Evolutionary conservation across 1,140 invertebrate genomes (phyloP).

Genomic region (Drosophila varians): DNA sequence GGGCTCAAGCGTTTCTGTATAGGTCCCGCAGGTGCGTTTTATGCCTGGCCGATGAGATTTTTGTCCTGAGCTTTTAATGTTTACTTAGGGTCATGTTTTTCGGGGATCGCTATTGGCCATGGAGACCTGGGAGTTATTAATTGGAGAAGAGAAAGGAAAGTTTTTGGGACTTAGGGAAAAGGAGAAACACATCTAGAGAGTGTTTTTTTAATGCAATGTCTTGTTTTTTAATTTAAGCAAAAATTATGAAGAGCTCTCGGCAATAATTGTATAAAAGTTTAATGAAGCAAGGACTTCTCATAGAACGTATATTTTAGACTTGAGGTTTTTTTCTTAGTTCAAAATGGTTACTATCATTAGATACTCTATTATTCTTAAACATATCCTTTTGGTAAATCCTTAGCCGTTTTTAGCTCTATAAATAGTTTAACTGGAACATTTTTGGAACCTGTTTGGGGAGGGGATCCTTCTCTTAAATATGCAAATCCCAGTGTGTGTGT

Average conservation of each 20-base stretch:
- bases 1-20: slow-evolving; percentile 20
- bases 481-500: slow-evolving; percentile 45
- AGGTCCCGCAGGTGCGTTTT: slow-evolving; percentile 69
- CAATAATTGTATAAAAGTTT: slow-evolving; percentile 26
- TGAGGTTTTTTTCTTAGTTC: neutral
- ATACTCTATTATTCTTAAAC: neutral
- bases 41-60: slow-evolving; percentile 44
- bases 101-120: slow-evolving; percentile 9
- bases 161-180: slow-evolving; percentile 15
- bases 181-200: neutral
- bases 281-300: neutral
- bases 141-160: slow-evolving; percentile 20
- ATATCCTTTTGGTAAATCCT: neutral
- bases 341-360: neutral
- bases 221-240: slow-evolving; percentile 6
- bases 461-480: slow-evolving; percentile 35
- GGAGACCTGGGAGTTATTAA: slow-evolving; percentile 39
- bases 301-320: neutral
- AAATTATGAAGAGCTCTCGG: neutral
- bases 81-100: slow-evolving; percentile 51
- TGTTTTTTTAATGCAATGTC: neutral
- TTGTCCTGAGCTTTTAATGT: slow-evolving; percentile 48
- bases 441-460: slow-evolving; percentile 17
- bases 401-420: slow-evolving; percentile 6
- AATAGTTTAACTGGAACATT: slow-evolving; percentile 20